A percentile compares a stretch with the other conserved stretches of the same genome.
phyloP scores from a whole-genome alignment of 2,797 vertebrate genomes.

The Netta rufina region DNA sequence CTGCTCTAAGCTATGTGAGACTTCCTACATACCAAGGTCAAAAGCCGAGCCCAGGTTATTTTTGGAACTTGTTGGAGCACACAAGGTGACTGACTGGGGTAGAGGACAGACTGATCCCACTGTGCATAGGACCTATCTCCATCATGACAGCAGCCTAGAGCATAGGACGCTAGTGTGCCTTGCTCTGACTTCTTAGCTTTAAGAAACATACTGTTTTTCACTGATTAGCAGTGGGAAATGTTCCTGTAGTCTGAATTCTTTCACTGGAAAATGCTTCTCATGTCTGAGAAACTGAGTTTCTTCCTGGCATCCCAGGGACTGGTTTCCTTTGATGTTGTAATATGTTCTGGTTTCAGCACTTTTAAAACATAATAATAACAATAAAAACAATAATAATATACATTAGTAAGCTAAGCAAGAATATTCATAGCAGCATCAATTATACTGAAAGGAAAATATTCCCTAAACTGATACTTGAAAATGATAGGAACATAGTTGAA shows the following conservation, averaged over 20 bases:
- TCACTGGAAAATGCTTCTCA: background rate
- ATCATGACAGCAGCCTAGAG: background rate
- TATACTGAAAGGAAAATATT: background rate
- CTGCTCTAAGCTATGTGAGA: background rate
- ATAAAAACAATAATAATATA: too few relatives aligned
- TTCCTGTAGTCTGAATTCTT: background rate
- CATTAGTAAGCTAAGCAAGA: background rate
- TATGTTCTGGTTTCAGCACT: background rate
- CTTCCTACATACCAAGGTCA: background rate
- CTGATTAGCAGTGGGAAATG: background rate
- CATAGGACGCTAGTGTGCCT: background rate
- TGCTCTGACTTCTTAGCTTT: background rate
- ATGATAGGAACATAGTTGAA: background rate
- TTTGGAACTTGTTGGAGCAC: background rate
- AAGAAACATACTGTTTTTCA: background rate
- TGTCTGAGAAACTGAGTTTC: background rate
- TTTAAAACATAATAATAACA: background rate
- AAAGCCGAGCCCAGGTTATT: background rate
- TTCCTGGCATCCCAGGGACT: background rate
- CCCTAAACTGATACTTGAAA: background rate
- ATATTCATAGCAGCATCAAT: background rate
- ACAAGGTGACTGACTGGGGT: background rate
- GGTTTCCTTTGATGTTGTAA: background rate
- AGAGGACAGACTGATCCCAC: background rate
- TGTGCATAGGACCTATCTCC: background rate